Base-by-base conservation (phyloP, 1,140 invertebrate species). In the Plutomurus gul region DNA sequence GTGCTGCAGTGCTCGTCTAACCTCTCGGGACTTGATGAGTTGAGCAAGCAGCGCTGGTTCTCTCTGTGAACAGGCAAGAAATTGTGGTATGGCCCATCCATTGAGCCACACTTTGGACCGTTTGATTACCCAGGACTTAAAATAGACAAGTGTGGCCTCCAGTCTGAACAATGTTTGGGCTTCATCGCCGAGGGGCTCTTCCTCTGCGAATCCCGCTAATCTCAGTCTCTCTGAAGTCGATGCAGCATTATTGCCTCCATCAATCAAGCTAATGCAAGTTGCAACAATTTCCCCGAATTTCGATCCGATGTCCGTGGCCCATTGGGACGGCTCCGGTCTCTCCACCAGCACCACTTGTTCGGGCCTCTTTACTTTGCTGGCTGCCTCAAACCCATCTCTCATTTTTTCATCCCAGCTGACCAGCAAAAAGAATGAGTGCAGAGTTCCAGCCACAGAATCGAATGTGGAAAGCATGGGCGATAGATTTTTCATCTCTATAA, bases 401-500 rank as follows among this genome's bases (percentile, higher is more conserved):
- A 83, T 81, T 39, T 83, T 81, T 39, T 81, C 80, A 65, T 83
- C 82, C 82, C 82, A 83, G 18, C 40, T 78, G n/a, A 60, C 60
- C 72, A 81, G 43, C 7, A 81, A 51, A 8, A 65, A 49, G 71
- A 83, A 81, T 1, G 82, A 80, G 25, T 80, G 27, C 20, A 83
- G 56, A 18, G 78, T 43, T 18, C 72, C 74, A 6, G 39, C 60
- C 7, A 82, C 47, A 7, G 81, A 73, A 20, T 82, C 81, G 40
- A 82, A 77, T 20, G 81, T 74, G 3, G 77, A 47, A 5, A 79
- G n/a, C 25, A 82, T 70, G 11, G 80, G 76, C 3, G 51, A 46
- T 13, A 65, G 27, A 16, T 47, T 78, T 13, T 46, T 75, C 10
- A 30, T 33, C 16, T 72, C 80, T 78, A 37, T n/a, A 73, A 78